Conservation (phyloP, 1,140 invertebrate species). For the Musca vetustissima region DNA sequence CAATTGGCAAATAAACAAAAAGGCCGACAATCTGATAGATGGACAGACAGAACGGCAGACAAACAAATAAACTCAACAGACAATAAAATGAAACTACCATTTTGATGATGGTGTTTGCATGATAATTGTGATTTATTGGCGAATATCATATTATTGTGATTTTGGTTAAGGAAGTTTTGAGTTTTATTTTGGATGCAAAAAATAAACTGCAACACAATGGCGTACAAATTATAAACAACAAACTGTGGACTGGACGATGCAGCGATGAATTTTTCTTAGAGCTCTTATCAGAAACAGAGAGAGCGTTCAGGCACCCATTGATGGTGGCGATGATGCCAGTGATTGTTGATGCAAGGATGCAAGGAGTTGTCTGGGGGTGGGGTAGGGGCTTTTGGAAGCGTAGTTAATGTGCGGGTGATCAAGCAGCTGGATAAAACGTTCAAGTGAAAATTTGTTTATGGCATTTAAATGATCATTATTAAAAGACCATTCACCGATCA, state of each 20-base stretch:
- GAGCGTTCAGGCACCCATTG: neutral
- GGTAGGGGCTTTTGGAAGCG: too few species aligned
- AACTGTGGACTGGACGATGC: neutral
- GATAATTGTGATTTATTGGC: conserved; percentile 16
- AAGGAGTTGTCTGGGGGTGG: neutral
- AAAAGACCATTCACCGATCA: conserved; percentile 22
- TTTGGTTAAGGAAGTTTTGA: neutral
- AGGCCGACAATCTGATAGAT: too few species aligned
- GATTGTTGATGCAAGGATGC: too few species aligned
- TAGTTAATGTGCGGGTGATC: too few species aligned
- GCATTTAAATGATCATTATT: conserved; percentile 24
- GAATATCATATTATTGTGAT: conserved; percentile 7
- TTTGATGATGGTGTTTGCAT: neutral
- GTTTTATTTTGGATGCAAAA: too few species aligned
- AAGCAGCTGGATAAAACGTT: neutral
- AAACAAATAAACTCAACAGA: too few species aligned
- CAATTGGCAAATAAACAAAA: too few species aligned
- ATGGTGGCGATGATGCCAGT: too few species aligned
- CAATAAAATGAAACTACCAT: too few species aligned
- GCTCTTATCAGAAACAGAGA: neutral
- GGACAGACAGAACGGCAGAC: too few species aligned
- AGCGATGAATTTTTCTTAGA: neutral
- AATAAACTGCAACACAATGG: too few species aligned
- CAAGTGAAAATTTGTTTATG: conserved; percentile 24
- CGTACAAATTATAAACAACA: neutral